A percentile compares a stretch with the other conserved stretches of the same genome.
Conservation (phyloP, 2,113 vertebrate species). For the Protomyctophum bolini region DNA sequence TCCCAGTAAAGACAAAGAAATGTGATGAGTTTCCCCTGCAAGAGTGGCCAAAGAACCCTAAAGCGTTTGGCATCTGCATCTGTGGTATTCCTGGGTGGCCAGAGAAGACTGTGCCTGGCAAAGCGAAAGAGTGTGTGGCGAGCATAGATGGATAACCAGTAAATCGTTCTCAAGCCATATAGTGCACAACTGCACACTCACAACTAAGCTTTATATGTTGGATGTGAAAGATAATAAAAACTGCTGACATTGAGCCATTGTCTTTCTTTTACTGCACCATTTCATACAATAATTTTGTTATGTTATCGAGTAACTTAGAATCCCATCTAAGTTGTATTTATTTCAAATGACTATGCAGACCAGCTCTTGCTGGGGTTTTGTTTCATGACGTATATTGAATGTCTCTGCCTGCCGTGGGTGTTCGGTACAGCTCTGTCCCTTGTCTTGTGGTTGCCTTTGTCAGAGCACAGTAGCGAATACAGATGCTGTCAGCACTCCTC, state of each 20-base stretch:
- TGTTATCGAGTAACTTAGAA: not conserved
- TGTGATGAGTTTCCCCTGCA: constrained; percentile 49
- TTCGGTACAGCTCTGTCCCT: not conserved
- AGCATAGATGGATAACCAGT: constrained; percentile 22
- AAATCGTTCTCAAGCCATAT: not conserved
- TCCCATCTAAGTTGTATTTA: not conserved
- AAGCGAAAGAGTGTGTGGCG: not conserved
- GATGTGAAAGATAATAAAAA: constrained; percentile 35
- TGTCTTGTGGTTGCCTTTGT: not conserved
- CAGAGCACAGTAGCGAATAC: not conserved
- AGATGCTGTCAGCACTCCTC: not conserved
- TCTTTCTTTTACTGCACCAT: constrained; percentile 16
- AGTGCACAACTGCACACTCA: not conserved
- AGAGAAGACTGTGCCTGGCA: constrained; percentile 29
- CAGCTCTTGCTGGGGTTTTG: not conserved
- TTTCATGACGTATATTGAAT: not conserved
- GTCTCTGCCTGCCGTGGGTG: not conserved
- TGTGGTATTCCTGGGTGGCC: constrained; percentile 30
- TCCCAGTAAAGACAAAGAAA: constrained; percentile 27
- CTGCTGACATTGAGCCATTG: constrained; percentile 7
- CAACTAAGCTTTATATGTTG: not conserved
- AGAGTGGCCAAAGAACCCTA: constrained; percentile 48
- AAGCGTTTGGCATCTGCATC: constrained; percentile 23
- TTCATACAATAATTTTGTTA: not conserved
- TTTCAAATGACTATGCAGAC: not conserved